A percentile compares a stretch with the other conserved stretches of the same genome.
Evolutionary conservation across 2,888 invertebrate genomes (phyloP).

Genomic region (Ormyrus pomaceus): DNA sequence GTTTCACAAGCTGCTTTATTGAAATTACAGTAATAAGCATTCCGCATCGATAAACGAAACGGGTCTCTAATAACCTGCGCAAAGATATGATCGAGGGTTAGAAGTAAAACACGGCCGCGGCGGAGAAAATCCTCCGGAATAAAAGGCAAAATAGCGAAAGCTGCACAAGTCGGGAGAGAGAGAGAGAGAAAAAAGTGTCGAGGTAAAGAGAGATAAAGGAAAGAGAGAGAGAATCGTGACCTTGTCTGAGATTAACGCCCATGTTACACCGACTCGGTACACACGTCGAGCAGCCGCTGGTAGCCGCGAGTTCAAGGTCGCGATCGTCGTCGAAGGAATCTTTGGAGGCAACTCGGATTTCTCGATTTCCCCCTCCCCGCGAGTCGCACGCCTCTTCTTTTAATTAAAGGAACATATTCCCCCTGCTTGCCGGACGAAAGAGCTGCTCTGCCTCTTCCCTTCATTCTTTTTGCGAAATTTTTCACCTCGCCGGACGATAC

Average conservation of each 20-base stretch:
- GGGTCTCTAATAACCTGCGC: slow-evolving; percentile 25
- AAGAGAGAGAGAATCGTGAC: slow-evolving; percentile 53
- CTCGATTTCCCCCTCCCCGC: slow-evolving; percentile 45
- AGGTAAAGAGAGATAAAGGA: neutral
- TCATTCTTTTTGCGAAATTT: slow-evolving; percentile 29
- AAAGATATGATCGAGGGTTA: slow-evolving; percentile 8
- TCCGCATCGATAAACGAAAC: slow-evolving; percentile 28
- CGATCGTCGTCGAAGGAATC: slow-evolving; percentile 30
- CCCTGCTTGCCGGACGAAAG: slow-evolving; percentile 31
- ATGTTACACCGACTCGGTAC: slow-evolving; percentile 63
- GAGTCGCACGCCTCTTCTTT: slow-evolving; percentile 15
- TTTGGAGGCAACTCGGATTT: slow-evolving; percentile 37
- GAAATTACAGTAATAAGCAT: no score
- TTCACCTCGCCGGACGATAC: slow-evolving; percentile 16
- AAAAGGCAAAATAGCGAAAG: slow-evolving; percentile 33
- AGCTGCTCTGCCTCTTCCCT: slow-evolving; percentile 16
- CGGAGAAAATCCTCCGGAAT: slow-evolving; percentile 1
- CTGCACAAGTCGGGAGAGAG: neutral
- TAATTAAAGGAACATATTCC: slow-evolving; percentile 49
- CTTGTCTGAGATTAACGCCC: slow-evolving; percentile 70
- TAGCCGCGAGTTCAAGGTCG: slow-evolving; percentile 68
- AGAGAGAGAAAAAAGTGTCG: neutral
- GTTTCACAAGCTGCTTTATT: no score
- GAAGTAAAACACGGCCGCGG: neutral
- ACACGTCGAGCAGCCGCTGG: slow-evolving; percentile 61